Evolutionary conservation across 2,113 vertebrate species (phyloP), one percentile per base, ranked within the genome.

Genomic region (Myrmophylax atrothorax): DNA sequence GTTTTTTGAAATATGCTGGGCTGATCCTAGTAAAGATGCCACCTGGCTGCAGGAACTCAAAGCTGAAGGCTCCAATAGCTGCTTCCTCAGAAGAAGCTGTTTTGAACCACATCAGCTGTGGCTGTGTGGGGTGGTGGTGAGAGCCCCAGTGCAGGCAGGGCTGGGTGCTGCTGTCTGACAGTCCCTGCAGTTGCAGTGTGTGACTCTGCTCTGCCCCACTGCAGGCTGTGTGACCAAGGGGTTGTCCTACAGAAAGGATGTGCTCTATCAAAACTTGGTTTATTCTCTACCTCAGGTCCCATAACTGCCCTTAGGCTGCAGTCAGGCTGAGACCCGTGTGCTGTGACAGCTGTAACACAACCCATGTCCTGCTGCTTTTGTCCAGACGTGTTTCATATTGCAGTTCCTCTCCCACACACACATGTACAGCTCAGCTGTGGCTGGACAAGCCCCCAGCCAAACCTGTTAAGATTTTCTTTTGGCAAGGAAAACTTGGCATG

Each of bases 391-490:
- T 85, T 88, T 96, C 77, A 31, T 25, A 23, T 93, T 77, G 29
- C 86, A 73, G 72, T 24, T 49, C 62, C 33, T 69, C 69, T 68
- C 53, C 40, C 67, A 40, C 17, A 35, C 4, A 4, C 50, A 23
- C 12, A 46, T 9, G 9, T 62, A 69, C 72, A 84, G 31, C 55
- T 13, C 2, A 24, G 82, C 94, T 81, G 40, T 1, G 90, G 85
- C 88, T 94, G 93, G 85, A 89, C 60, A 42, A 97, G 47, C 37
- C 95, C 93, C 75, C 66, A 93, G 95, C 94, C 96, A 94, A 94
- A 89, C 42, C 44, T 64, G 3, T 52, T 46, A 56, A 73, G 68
- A 67, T 90, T 91, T 91, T 85, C 49, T 35, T 40, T 73, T 70
- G 80, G 85, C 93, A 1, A 80, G 38, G 50, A 92, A 89, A 79